Conservation (phyloP, 2,797 vertebrate genomes). For the Acanthurus tractus region DNA sequence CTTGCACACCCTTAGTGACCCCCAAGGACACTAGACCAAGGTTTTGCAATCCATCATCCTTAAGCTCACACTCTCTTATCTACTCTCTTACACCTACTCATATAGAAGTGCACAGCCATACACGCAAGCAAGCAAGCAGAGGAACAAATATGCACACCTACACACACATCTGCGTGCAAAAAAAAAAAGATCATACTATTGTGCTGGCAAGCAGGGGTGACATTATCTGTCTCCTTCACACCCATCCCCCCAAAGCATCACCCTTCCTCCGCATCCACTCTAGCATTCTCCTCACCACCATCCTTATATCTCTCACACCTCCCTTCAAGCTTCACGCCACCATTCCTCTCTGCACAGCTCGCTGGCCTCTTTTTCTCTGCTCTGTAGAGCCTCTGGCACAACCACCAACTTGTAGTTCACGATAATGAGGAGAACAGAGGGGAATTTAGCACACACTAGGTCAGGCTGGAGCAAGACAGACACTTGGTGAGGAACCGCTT, state of each 20-base stretch:
- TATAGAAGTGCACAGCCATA: constrained; percentile 44
- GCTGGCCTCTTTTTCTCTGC: constrained; percentile 67
- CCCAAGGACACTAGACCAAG: constrained; percentile 80
- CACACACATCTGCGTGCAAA: constrained; percentile 63
- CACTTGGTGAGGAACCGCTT: constrained; percentile 52
- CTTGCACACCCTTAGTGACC: constrained; percentile 74
- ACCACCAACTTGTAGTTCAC: constrained; percentile 71
- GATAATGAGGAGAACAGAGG: constrained; percentile 72
- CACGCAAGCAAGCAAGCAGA: constrained; percentile 28
- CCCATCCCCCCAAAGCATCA: constrained; percentile 57
- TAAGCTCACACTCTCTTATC: constrained; percentile 74
- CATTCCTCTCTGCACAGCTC: constrained; percentile 55
- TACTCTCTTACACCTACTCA: constrained; percentile 63
- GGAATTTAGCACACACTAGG: constrained; percentile 62
- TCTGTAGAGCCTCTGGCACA: constrained; percentile 67
- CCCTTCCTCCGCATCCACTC: constrained; percentile 64
- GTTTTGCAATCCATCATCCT: constrained; percentile 81
- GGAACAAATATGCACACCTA: constrained; percentile 72
- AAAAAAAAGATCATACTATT: constrained; percentile 59
- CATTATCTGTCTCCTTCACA: constrained; percentile 77
- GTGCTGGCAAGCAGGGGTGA: constrained; percentile 66
- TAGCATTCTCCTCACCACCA: constrained; percentile 49
- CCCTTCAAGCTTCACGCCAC: constrained; percentile 55
- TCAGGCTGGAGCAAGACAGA: constrained; percentile 65
- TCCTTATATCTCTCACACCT: constrained; percentile 66